Evolutionary conservation across 1,140 invertebrate species (phyloP), one percentile per base, ranked within the genome.

Genomic region (Neodiprion virginianus): DNA sequence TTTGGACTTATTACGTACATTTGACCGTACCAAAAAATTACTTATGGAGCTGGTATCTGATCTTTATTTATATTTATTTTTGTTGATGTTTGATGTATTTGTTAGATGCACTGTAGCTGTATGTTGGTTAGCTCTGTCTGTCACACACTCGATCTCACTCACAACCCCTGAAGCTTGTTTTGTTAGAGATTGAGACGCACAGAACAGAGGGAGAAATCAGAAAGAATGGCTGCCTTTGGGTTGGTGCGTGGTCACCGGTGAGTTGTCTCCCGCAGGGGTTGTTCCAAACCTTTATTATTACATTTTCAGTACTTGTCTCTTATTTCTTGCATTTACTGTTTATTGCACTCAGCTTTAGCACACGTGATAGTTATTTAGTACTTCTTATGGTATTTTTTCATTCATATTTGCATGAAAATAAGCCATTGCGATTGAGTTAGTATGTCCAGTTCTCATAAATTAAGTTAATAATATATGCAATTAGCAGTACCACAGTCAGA

Each of bases 101-200:
- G 84, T 87, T 88, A 88, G 87, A 88, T 88, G 87, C 86, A 88
- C 87, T 88, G 87, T 88, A 88, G 87, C 87, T 88, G 87, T 88
- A 85, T 88, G 84, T 87, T 87, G 86, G 84, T 87, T 88, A 87
- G 83, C 84, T 88, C 87, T 87, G 81, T 88, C 86, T 88, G 84
- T 88, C 86, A 87, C 83, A 84, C 82, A 84, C 85, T 87, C 86
- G 83, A 83, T 87, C 86, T 88, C 87, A 80, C 83, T 84, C 83
- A 81, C 82, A 86, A 84, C 80, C 80, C 85, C 81, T 82, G 84
- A 86, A 82, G 87, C 86, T 87, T 87, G 84, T 88, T 88, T 87
- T 86, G 80, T 88, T 87, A 84, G 84, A 86, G 86, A 88, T 88
- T 88, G 86, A 87, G 86, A 84, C 77, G 81, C 81, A 86, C 84